Evolutionary conservation across 2,888 invertebrate species (phyloP).

Genomic region (Phymatocera aterrima): DNA sequence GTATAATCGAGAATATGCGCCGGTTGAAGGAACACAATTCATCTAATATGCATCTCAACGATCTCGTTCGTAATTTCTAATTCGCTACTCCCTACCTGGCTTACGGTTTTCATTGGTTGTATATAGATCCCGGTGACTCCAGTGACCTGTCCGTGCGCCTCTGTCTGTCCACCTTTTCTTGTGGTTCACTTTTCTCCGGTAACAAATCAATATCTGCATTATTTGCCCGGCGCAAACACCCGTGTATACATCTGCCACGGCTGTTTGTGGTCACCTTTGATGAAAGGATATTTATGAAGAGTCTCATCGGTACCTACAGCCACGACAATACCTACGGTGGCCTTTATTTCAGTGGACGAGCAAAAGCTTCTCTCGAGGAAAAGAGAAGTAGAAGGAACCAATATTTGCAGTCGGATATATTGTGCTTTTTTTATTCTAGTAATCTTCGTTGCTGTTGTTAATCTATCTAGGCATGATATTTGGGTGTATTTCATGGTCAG

Average conservation of each 20-base stretch:
- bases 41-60: not conserved
- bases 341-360: not conserved
- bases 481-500: not conserved
- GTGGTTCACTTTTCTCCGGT: not conserved
- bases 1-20: not conserved
- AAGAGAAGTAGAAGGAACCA: not conserved
- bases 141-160: not conserved
- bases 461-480: not conserved
- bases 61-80: not conserved
- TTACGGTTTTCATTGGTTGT: not conserved
- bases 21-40: not conserved
- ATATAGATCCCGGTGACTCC: not conserved
- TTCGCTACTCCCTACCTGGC: not conserved
- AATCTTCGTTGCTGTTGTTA: not conserved
- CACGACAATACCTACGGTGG: not conserved
- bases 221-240: not conserved
- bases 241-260: not conserved
- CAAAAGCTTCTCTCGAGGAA: not conserved
- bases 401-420: not conserved
- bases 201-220: not conserved
- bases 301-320: not conserved
- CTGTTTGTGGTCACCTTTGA: not conserved
- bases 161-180: not conserved
- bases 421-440: too few species aligned
- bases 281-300: constrained; percentile 2